Evolutionary conservation across 2,797 vertebrate genomes (phyloP).

Genomic region (Ambastaia sidthimunki): DNA sequence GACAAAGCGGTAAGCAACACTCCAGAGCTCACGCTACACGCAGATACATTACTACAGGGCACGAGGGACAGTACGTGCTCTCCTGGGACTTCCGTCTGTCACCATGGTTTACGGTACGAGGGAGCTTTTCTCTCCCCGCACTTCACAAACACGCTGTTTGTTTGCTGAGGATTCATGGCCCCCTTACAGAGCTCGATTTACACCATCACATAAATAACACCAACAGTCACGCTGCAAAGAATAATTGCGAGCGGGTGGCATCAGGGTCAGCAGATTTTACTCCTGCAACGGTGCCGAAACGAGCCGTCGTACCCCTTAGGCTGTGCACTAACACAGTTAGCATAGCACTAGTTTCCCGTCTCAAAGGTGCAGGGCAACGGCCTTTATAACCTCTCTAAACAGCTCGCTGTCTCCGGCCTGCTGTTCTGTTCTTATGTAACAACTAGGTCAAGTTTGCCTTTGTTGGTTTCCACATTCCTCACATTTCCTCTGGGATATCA

Average conservation of each 20-base stretch:
- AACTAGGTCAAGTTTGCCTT: slow-evolving; percentile 58
- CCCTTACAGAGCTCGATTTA: slow-evolving; percentile 53
- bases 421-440: slow-evolving; percentile 53
- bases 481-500: slow-evolving; percentile 55
- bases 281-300: slow-evolving; percentile 43
- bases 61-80: slow-evolving; percentile 47
- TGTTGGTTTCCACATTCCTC: slow-evolving; percentile 59
- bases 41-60: slow-evolving; percentile 49
- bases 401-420: slow-evolving; percentile 46
- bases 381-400: slow-evolving; percentile 56
- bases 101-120: slow-evolving; percentile 48
- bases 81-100: slow-evolving; percentile 52
- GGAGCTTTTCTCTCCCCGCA: slow-evolving; percentile 50
- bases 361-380: slow-evolving; percentile 25
- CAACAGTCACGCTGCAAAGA: slow-evolving; percentile 55
- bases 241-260: slow-evolving; percentile 50
- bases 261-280: slow-evolving; percentile 57
- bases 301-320: slow-evolving; percentile 31
- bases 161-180: slow-evolving; percentile 55
- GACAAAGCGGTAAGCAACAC: slow-evolving; percentile 40
- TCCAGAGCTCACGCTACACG: slow-evolving; percentile 22
- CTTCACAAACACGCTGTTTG: slow-evolving; percentile 40
- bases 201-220: slow-evolving; percentile 59
- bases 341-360: slow-evolving; percentile 8
- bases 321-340: slow-evolving; percentile 15